phyloP scores from a whole-genome alignment of 2,113 vertebrate species.

The Colius striatus region DNA sequence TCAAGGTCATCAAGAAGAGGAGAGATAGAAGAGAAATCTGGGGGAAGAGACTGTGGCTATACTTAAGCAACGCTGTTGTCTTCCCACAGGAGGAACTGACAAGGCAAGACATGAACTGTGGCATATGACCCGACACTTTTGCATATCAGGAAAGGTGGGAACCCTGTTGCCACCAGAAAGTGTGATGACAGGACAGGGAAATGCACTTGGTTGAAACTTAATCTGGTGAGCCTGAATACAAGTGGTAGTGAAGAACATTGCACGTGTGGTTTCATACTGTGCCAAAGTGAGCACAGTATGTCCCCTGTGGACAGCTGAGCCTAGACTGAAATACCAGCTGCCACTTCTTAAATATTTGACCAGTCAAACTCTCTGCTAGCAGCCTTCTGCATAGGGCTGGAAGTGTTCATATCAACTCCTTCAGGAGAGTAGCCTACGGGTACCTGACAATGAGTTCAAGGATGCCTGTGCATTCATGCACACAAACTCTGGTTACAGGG shows the following conservation, averaged over 20 bases:
- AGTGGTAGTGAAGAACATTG: fast-evolving
- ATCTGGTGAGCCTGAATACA: not conserved
- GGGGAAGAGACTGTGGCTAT: fast-evolving
- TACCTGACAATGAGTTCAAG: not conserved
- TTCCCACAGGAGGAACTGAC: not conserved
- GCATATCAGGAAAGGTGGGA: not conserved
- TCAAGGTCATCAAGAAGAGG: not conserved
- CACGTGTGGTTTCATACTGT: not conserved
- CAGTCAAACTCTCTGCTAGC: not conserved
- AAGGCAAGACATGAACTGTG: not conserved
- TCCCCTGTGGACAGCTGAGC: not conserved
- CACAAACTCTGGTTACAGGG: not conserved
- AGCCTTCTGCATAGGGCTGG: not conserved
- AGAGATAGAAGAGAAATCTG: not conserved
- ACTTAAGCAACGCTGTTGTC: not conserved
- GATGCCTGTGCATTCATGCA: not conserved
- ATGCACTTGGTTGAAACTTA: not conserved
- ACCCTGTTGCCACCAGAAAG: not conserved
- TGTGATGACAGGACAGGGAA: not conserved
- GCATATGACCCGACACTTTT: not conserved
- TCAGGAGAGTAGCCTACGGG: fast-evolving
- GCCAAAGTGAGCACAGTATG: not conserved
- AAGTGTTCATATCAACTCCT: not conserved
- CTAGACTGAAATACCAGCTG: not conserved
- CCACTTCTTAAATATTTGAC: not conserved